Base-by-base conservation (phyloP, 2,888 invertebrate genomes). In the Chironomus riparius region DNA sequence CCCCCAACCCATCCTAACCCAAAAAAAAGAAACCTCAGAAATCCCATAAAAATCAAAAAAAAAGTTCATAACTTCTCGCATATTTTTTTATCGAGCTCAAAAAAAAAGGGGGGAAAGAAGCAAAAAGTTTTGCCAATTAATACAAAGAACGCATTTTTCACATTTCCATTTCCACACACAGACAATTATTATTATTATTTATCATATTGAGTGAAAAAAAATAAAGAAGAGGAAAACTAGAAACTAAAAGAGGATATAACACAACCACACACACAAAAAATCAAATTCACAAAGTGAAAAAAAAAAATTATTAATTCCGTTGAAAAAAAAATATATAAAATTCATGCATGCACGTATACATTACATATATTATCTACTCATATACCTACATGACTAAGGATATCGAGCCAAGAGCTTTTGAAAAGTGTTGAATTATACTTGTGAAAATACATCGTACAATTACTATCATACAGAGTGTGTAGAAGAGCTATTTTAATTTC, bases 391-490 rank as follows among this genome's bases (percentile, higher is more conserved):
- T 56, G 56, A 56, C n/a, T 56, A 28, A 73, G 73, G 65, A 74
- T 74, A 74, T 74, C 38, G 38, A 38, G 74, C 68, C 12, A 74
- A 74, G 74, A 74, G 74, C 74, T 74, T 74, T 74, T 38, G 21
- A 74, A 74, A 68, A 74, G 74, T 74, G 74, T 74, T 74, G 74
- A 74, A 74, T 74, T 74, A 74, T 74, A 74, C 74, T 74, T 21
- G 74, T 74, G 65, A 74, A 74, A 74, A 28, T 22, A 24, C 71
- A 71, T 56, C 71, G 28, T 71, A 73, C 62, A 73, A 73, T 73
- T 73, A 73, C 65, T 73, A 38, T 38, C 38, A 38, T 38, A 38
- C 38, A 38, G 38, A 38, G 38, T 38, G 72, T 73, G 74, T 74
- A 72, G 72, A 72, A 38, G 74, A 74, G 68, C 68, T 47, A 68